Percentiles rank a stretch among this genome's conserved stretches.
These are phyloP conservation scores for Taphrorychus bicolor DNA, from an alignment of 2,888 invertebrate genomes.

Conservation along the genomic window DNA sequence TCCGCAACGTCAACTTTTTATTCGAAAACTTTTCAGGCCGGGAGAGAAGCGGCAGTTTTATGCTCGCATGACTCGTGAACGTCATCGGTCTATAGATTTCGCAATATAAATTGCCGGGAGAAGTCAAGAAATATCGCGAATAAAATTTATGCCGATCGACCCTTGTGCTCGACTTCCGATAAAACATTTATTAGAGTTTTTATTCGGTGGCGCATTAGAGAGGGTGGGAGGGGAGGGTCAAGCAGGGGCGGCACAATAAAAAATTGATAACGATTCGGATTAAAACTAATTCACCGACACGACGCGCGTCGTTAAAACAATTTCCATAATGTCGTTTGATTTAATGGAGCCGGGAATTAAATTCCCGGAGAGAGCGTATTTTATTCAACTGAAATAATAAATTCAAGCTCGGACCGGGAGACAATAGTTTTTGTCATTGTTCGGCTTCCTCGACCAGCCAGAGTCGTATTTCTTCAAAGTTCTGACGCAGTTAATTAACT, in stretches of 20 bases:
- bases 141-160: background rate
- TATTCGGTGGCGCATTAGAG: background rate
- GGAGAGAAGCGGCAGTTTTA: background rate
- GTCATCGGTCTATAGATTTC: background rate
- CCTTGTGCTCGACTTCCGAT: background rate
- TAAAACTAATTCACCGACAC: background rate
- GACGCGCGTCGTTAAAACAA: background rate
- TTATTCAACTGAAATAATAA: background rate
- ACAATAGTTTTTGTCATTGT: background rate
- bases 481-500: background rate
- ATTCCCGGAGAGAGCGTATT: conserved; percentile 1
- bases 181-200: background rate
- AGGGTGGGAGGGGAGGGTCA: background rate
- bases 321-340: conserved; percentile 8
- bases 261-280: background rate
- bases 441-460: background rate
- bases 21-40: background rate
- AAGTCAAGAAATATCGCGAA: background rate
- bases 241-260: background rate
- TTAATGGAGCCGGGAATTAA: background rate
- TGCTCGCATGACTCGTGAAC: background rate
- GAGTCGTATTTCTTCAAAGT: background rate
- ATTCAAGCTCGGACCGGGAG: background rate
- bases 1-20: conserved; percentile 4
- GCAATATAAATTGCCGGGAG: background rate